Percentiles rank a stretch among this genome's conserved stretches.
Conservation (phyloP, 2,113 vertebrate genomes). For the Odobenus rosmarus region DNA sequence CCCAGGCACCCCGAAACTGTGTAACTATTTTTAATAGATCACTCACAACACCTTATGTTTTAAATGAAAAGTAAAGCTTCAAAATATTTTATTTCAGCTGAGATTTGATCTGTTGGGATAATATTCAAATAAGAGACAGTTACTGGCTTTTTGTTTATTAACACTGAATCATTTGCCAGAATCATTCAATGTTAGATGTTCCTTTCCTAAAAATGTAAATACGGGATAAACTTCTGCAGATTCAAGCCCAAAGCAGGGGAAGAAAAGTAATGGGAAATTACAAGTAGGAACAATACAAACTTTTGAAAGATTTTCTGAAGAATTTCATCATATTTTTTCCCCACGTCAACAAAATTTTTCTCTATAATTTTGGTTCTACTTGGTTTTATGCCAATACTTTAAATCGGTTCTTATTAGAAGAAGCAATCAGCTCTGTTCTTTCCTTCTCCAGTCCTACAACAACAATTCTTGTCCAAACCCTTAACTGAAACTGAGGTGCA, state of each 20-base stretch:
- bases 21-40: not conserved
- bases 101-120: not conserved
- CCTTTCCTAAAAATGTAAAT: constrained; percentile 54
- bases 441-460: constrained; percentile 27
- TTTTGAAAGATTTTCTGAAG: constrained; percentile 45
- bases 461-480: not conserved
- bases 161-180: constrained; percentile 41
- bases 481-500: not conserved
- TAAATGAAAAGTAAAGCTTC: not conserved
- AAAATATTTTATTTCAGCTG: constrained; percentile 53
- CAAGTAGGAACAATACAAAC: constrained; percentile 52
- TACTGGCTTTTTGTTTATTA: constrained; percentile 32
- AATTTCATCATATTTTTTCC: constrained; percentile 57
- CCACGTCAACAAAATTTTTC: constrained; percentile 50
- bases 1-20: not conserved
- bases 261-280: not conserved
- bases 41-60: not conserved
- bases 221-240: constrained; percentile 3
- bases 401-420: constrained; percentile 44
- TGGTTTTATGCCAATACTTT: constrained; percentile 36
- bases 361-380: constrained; percentile 30
- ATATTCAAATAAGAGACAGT: constrained; percentile 33
- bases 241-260: not conserved
- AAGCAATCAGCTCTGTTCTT: not conserved
- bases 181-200: not conserved